These are phyloP conservation scores for Laupala kohalensis DNA, from an alignment of 1,140 invertebrate genomes.

Conservation along the genomic window DNA sequence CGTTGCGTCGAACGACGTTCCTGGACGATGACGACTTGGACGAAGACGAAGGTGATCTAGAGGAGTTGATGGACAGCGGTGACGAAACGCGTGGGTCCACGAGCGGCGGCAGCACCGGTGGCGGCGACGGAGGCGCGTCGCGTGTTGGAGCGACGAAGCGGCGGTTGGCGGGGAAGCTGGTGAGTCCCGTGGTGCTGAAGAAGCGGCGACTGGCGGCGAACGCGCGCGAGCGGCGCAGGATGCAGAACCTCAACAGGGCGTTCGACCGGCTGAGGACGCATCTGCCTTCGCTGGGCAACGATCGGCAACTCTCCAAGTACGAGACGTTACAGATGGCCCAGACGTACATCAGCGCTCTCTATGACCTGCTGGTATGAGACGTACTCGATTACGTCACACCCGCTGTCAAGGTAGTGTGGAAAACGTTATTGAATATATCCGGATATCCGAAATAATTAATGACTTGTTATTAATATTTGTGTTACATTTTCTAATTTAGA, in stretches of 20 bases:
- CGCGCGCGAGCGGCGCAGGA: slow-evolving; percentile 76
- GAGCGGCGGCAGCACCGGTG: slow-evolving; percentile 7
- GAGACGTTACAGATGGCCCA: slow-evolving; percentile 97
- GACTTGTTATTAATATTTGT: no score
- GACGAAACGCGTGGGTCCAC: slow-evolving; percentile 10
- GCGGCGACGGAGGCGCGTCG: neutral
- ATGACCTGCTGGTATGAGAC: slow-evolving; percentile 57
- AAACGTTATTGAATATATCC: no score
- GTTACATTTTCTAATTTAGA: no score
- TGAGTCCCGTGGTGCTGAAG: slow-evolving; percentile 61
- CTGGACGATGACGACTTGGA: neutral
- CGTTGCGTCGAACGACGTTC: neutral
- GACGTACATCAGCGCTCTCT: slow-evolving; percentile 81
- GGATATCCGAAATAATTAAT: no score
- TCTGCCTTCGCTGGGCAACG: slow-evolving; percentile 77
- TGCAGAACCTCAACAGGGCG: slow-evolving; percentile 90
- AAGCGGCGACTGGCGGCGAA: slow-evolving; percentile 82
- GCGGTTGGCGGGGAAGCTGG: slow-evolving; percentile 44
- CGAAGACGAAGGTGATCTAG: neutral
- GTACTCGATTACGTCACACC: no score
- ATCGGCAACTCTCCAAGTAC: slow-evolving; percentile 89
- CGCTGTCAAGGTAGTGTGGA: no score
- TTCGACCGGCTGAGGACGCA: slow-evolving; percentile 83
- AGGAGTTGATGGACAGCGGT: slow-evolving; percentile 5
- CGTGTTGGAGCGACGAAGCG: neutral